Conservation (phyloP, 2,113 vertebrate species). For the Anthoscopus minutus region DNA sequence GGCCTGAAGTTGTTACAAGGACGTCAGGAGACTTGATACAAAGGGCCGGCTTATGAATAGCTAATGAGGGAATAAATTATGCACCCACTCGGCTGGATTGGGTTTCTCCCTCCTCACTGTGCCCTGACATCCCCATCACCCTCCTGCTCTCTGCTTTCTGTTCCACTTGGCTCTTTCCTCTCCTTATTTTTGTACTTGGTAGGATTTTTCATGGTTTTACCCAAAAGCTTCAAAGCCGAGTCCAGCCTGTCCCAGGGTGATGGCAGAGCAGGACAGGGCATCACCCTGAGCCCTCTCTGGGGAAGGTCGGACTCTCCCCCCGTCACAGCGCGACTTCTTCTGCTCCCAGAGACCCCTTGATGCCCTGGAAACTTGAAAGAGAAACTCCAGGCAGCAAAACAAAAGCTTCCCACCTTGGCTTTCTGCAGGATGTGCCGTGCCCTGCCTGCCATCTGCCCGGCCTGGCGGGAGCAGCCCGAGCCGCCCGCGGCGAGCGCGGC, state of each 20-base stretch:
- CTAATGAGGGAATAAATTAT: slow-evolving; percentile 57
- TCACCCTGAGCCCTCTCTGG: not conserved
- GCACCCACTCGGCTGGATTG: not conserved
- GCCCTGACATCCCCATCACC: not conserved
- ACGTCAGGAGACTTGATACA: slow-evolving; percentile 39
- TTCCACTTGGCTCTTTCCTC: not conserved
- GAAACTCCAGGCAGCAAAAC: not conserved
- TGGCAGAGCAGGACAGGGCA: not conserved
- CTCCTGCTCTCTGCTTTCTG: not conserved
- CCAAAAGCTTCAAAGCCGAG: not conserved
- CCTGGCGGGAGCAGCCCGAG: not conserved
- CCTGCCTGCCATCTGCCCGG: slow-evolving; percentile 57
- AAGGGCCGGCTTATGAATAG: slow-evolving; percentile 39
- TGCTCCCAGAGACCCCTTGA: accelerated
- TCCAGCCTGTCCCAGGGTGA: not conserved
- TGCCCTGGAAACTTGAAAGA: not conserved
- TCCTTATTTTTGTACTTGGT: not conserved
- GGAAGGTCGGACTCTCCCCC: accelerated
- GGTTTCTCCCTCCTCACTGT: not conserved
- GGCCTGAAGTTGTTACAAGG: slow-evolving; percentile 60
- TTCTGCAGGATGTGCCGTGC: not conserved
- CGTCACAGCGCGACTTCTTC: not conserved
- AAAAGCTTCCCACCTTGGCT: not conserved
- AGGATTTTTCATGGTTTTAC: not conserved
- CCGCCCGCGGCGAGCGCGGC: not conserved